Conservation (phyloP, 2,113 vertebrate species). For the Calidris pugnax region DNA sequence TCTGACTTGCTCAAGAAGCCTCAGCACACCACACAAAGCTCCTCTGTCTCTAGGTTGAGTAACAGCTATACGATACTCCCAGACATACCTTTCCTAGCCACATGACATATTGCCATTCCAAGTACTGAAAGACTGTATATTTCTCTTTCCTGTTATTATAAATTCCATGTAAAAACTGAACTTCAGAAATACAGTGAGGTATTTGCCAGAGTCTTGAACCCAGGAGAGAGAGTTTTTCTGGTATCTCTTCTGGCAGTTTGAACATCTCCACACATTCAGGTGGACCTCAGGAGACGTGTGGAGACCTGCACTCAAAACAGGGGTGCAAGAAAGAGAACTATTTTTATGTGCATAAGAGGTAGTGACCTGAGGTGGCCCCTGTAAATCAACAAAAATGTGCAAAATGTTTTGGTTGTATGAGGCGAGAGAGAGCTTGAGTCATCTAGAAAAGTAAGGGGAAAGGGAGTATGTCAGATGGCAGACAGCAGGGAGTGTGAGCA, state of each 20-base stretch:
- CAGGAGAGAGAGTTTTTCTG: slow-evolving; percentile 11
- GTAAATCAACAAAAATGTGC: slow-evolving; percentile 28
- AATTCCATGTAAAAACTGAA: slow-evolving; percentile 72
- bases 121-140: slow-evolving; percentile 76
- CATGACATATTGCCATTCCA: slow-evolving; percentile 74
- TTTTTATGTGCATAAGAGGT: not conserved
- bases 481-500: not conserved
- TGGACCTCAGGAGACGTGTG: not conserved
- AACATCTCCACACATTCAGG: not conserved
- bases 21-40: slow-evolving; percentile 70
- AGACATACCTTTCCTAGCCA: slow-evolving; percentile 78
- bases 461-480: not conserved
- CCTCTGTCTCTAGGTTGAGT: slow-evolving; percentile 73
- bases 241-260: not conserved
- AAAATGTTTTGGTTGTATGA: not conserved
- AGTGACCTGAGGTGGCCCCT: slow-evolving; percentile 25
- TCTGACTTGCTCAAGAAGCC: slow-evolving; percentile 47
- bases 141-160: slow-evolving; percentile 82
- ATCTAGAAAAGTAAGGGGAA: not conserved
- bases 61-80: slow-evolving; percentile 79
- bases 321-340: not conserved
- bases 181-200: slow-evolving; percentile 53
- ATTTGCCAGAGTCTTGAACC: slow-evolving; percentile 51
- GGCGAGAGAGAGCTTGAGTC: not conserved
- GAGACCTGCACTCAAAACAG: not conserved